Conservation (phyloP, 2,888 invertebrate species). For the Amiota minor region DNA sequence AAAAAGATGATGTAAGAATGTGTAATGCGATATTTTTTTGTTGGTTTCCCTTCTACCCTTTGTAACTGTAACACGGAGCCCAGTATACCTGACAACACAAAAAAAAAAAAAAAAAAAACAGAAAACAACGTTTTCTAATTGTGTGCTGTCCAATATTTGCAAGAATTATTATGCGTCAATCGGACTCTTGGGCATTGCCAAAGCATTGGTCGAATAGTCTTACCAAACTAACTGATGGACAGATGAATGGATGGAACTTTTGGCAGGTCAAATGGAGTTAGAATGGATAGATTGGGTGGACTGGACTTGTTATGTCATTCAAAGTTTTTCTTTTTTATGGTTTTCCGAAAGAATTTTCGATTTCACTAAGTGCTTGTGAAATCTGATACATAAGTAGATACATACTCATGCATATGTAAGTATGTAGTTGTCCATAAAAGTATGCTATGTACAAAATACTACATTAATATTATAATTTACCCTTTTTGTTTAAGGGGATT, state of each 20-base stretch:
- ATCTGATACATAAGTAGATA: no score
- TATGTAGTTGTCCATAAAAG: no score
- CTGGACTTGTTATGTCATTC: no score
- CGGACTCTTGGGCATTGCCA: slow-evolving; percentile 6
- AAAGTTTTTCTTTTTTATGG: slow-evolving; percentile 51
- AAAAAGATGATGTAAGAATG: no score
- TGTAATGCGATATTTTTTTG: slow-evolving; percentile 53
- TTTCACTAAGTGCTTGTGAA: no score
- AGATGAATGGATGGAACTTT: slow-evolving; percentile 59
- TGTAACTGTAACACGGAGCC: not conserved
- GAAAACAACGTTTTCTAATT: slow-evolving; percentile 58
- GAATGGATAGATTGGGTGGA: no score
- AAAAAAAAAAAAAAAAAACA: no score
- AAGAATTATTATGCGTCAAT: slow-evolving; percentile 47
- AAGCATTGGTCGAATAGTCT: slow-evolving; percentile 1
- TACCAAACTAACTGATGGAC: slow-evolving; percentile 45
- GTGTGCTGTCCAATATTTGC: slow-evolving; percentile 61
- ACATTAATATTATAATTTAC: no score
- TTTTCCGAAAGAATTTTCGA: slow-evolving; percentile 41
- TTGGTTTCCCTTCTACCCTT: not conserved
- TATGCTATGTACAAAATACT: no score
- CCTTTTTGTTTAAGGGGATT: no score
- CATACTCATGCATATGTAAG: no score
- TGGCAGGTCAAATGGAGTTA: slow-evolving; percentile 26
- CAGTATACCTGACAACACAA: not conserved